Conservation (phyloP, 2,113 vertebrate genomes). For the Otis tarda region DNA sequence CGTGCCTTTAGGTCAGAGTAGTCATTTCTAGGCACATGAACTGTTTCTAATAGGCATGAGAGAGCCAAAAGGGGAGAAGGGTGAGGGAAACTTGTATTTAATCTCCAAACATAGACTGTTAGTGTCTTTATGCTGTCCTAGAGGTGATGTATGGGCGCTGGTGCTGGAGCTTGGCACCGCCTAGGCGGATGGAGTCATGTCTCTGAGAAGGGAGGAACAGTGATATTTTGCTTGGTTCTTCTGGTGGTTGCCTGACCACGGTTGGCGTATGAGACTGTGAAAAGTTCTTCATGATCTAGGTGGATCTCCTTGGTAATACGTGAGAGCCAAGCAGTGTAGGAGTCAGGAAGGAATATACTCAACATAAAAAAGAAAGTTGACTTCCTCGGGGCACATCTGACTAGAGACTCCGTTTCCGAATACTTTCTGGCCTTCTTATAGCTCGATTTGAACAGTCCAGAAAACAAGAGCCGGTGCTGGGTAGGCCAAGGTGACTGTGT, state of each 20-base stretch:
- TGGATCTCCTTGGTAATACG: not conserved
- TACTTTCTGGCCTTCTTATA: not conserved
- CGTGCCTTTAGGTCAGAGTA: not conserved
- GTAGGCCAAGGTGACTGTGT: not conserved
- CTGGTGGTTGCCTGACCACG: not conserved
- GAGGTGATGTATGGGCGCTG: not conserved
- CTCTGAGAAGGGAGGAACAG: not conserved
- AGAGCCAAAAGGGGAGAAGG: not conserved
- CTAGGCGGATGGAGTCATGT: not conserved
- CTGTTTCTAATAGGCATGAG: not conserved
- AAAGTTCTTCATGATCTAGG: not conserved
- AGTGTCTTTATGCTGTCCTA: not conserved
- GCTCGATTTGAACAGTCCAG: not conserved
- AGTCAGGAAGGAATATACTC: not conserved
- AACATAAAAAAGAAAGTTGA: not conserved
- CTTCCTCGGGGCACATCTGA: not conserved
- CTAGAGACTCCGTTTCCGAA: not conserved
- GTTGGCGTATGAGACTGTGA: not conserved
- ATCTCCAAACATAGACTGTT: conserved; percentile 5
- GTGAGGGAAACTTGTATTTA: conserved; percentile 2
- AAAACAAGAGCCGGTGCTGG: not conserved
- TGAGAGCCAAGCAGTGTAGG: not conserved
- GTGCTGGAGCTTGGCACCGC: not conserved
- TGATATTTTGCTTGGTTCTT: not conserved
- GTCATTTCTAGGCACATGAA: conserved; percentile 1